These are phyloP conservation scores for Lordiphosa andalusiaca DNA, from an alignment of 2,888 invertebrate genomes.

Conservation along the genomic window DNA sequence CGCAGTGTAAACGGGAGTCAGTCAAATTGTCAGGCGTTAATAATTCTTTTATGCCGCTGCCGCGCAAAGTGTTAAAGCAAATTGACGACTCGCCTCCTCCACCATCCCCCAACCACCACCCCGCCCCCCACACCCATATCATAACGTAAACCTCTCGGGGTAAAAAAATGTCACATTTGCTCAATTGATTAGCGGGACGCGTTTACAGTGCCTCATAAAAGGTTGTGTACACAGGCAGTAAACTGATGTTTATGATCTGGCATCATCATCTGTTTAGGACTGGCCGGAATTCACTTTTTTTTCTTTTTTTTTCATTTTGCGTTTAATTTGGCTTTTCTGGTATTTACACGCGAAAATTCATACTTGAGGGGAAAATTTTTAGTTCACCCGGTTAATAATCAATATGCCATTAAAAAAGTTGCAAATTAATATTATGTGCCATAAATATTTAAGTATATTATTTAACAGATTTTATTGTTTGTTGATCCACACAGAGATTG, in stretches of 20 bases:
- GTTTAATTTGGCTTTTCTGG: conserved; percentile 20
- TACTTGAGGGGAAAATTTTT: conserved; percentile 48
- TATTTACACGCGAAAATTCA: conserved; percentile 31
- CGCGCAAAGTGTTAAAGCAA: conserved; percentile 34
- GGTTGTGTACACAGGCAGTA: conserved; percentile 48
- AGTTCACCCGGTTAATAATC: conserved; percentile 40
- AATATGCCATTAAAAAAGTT: conserved; percentile 51
- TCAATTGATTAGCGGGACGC: conserved; percentile 55
- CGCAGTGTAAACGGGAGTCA: conserved; percentile 12
- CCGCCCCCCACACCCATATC: neutral
- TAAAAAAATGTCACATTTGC: conserved; percentile 62
- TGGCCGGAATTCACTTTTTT: conserved; percentile 4
- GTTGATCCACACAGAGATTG: conserved; percentile 13
- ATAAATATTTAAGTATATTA: conserved; percentile 17
- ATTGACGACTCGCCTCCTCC: conserved; percentile 22
- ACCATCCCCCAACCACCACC: neutral
- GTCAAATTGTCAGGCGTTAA: conserved; percentile 6
- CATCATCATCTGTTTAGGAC: conserved; percentile 11
- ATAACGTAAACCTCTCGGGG: conserved; percentile 14
- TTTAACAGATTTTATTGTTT: conserved; percentile 15
- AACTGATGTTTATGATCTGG: conserved; percentile 55
- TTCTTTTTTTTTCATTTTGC: too few species aligned
- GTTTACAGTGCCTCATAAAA: conserved; percentile 59
- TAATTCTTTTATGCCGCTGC: conserved; percentile 13
- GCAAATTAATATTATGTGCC: conserved; percentile 36